A percentile compares a stretch with the other conserved stretches of the same genome.
phyloP scores from a whole-genome alignment of 2,797 vertebrate species.

The Meriones psammophilus region DNA sequence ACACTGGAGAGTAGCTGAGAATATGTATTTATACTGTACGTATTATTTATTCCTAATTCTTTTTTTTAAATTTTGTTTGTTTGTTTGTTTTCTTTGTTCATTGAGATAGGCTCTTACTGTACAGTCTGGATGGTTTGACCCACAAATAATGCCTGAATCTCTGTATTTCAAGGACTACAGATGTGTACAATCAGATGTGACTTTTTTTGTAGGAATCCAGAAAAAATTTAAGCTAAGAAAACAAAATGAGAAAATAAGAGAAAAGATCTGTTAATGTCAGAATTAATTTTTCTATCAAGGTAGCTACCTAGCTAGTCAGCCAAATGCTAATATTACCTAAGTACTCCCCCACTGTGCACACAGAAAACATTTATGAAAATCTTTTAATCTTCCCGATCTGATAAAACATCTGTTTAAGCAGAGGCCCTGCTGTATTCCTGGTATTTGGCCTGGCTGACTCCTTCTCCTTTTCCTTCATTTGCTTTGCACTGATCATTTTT shows the following conservation, averaged over 20 bases:
- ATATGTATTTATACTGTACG: not conserved
- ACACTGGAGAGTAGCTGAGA: not conserved
- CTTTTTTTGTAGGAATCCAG: not conserved
- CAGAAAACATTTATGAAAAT: not conserved
- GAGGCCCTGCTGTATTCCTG: not conserved
- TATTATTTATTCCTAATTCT: not conserved
- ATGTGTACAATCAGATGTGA: not conserved
- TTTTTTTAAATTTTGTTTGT: not conserved
- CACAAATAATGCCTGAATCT: not conserved
- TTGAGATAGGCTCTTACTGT: not conserved
- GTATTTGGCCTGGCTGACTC: not conserved
- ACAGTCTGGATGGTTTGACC: not conserved
- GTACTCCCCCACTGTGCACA: not conserved
- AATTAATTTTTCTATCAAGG: not conserved
- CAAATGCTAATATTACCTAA: not conserved
- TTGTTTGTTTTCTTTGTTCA: not conserved
- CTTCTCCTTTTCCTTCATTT: not conserved
- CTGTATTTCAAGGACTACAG: not conserved
- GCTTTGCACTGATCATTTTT: too few species aligned
- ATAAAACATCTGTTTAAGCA: not conserved
- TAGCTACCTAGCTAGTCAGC: not conserved
- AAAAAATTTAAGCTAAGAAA: not conserved
- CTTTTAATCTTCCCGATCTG: not conserved
- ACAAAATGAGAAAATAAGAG: not conserved
- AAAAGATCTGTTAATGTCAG: not conserved